These are phyloP conservation scores for Rhizoglyphus robini DNA, from an alignment of 1,140 invertebrate species.

Conservation along the genomic window DNA sequence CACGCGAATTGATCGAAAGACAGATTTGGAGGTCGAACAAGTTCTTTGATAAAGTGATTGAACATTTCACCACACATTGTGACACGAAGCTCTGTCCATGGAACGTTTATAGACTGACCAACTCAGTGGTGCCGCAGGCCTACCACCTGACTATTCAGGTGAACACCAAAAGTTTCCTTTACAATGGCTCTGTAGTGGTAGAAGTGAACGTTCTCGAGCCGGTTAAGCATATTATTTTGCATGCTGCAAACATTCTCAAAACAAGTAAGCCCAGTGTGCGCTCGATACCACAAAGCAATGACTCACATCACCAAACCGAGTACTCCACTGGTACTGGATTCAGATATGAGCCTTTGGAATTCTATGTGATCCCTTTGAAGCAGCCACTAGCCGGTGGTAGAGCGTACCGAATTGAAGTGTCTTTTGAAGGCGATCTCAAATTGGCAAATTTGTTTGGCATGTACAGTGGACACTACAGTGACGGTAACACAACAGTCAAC, in stretches of 20 bases:
- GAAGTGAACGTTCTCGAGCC: constrained; percentile 38
- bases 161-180: constrained; percentile 49
- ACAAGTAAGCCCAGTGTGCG: constrained; percentile 21
- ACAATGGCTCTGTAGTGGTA: constrained; percentile 55
- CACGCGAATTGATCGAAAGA: constrained; percentile 56
- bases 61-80: constrained; percentile 26
- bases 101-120: constrained; percentile 48
- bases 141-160: constrained; percentile 62
- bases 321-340: constrained; percentile 33
- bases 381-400: constrained; percentile 34
- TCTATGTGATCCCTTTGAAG: constrained; percentile 46
- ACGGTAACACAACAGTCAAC: constrained; percentile 37
- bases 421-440: constrained; percentile 50
- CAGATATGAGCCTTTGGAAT: constrained; percentile 46
- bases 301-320: background rate
- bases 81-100: constrained; percentile 19
- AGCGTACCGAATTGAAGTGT: constrained; percentile 26
- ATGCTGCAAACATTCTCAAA: constrained; percentile 31
- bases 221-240: constrained; percentile 35
- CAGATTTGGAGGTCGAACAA: constrained; percentile 60
- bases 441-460: constrained; percentile 53
- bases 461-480: constrained; percentile 58
- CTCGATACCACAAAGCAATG: background rate
- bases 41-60: constrained; percentile 26
- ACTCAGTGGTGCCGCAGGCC: constrained; percentile 56